A percentile compares a stretch with the other conserved stretches of the same genome.
Conservation (phyloP, 2,888 invertebrate genomes). For the Peribatodes rhomboidaria region DNA sequence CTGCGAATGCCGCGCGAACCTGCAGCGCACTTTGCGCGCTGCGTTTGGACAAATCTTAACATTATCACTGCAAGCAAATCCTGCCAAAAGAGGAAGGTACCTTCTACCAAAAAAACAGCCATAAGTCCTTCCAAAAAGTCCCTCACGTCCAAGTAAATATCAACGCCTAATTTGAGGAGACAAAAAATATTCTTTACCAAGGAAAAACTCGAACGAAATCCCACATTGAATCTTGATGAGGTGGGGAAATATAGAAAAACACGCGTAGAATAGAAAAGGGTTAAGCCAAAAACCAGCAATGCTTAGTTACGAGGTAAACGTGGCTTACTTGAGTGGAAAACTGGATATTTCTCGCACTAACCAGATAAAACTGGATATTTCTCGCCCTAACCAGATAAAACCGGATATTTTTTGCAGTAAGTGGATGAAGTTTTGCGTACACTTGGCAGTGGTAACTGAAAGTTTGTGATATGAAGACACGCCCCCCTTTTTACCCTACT, state of each 20-base stretch:
- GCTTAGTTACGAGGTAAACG: slow-evolving; percentile 23
- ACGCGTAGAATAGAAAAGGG: slow-evolving; percentile 18
- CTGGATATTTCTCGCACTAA: background rate
- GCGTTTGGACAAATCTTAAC: too few species aligned
- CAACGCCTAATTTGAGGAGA: slow-evolving; percentile 31
- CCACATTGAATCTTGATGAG: slow-evolving; percentile 47
- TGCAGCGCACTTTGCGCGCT: too few species aligned
- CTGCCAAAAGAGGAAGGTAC: background rate
- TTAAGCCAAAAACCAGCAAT: slow-evolving; percentile 11
- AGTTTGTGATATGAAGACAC: background rate
- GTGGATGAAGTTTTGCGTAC: slow-evolving; percentile 2
- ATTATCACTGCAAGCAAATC: too few species aligned
- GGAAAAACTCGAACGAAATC: slow-evolving; percentile 35
- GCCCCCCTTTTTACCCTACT: background rate
- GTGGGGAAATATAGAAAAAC: slow-evolving; percentile 31
- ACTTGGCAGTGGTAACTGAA: background rate
- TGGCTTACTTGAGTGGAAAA: slow-evolving; percentile 9
- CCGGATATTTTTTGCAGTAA: slow-evolving; percentile 1
- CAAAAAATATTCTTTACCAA: slow-evolving; percentile 39
- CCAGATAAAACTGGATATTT: background rate
- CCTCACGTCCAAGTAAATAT: slow-evolving; percentile 33
- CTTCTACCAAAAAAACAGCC: background rate
- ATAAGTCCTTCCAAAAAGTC: slow-evolving; percentile 13
- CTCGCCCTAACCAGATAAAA: background rate
- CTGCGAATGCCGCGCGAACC: too few species aligned